Evolutionary conservation across 2,888 invertebrate species (phyloP).

Genomic region (Drosophila koepferae): DNA sequence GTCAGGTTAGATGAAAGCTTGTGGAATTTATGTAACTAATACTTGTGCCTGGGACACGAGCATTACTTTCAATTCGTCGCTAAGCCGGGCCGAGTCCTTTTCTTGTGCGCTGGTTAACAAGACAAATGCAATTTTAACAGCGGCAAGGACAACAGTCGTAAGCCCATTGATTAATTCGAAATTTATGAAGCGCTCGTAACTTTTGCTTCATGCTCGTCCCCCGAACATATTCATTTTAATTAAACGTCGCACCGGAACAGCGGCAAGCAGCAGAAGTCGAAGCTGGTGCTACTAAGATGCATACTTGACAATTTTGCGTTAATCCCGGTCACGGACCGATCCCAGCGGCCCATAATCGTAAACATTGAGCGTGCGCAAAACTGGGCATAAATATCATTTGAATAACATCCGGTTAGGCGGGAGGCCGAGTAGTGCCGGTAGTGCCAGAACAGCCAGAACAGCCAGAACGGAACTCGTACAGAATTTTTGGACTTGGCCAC

Average conservation of each 20-base stretch:
- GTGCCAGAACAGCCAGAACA: not conserved
- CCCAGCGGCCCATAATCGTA: conserved; percentile 66
- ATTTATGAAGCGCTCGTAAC: conserved; percentile 77
- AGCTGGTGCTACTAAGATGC: conserved; percentile 45
- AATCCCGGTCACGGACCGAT: conserved; percentile 69
- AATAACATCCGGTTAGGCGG: conserved; percentile 42
- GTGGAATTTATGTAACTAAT: conserved; percentile 49
- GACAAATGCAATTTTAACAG: conserved; percentile 56
- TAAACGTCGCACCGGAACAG: conserved; percentile 63
- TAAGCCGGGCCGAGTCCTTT: conserved; percentile 24
- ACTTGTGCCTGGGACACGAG: conserved; percentile 8
- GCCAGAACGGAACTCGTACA: conserved; percentile 1
- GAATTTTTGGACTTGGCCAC: conserved; percentile 42
- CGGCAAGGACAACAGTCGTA: conserved; percentile 56
- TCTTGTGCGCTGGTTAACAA: conserved; percentile 38
- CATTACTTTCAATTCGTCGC: conserved; percentile 50
- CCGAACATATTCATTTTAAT: conserved; percentile 58
- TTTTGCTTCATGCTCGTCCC: conserved; percentile 47
- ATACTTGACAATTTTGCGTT: conserved; percentile 80
- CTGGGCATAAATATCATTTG: conserved; percentile 67
- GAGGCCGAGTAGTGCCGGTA: not conserved
- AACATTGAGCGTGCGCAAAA: conserved; percentile 68
- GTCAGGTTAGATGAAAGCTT: conserved; percentile 5
- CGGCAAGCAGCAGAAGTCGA: not conserved
- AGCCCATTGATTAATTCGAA: conserved; percentile 81